Base-by-base conservation (phyloP, 2,113 vertebrate species). In the Cathartes aura region DNA sequence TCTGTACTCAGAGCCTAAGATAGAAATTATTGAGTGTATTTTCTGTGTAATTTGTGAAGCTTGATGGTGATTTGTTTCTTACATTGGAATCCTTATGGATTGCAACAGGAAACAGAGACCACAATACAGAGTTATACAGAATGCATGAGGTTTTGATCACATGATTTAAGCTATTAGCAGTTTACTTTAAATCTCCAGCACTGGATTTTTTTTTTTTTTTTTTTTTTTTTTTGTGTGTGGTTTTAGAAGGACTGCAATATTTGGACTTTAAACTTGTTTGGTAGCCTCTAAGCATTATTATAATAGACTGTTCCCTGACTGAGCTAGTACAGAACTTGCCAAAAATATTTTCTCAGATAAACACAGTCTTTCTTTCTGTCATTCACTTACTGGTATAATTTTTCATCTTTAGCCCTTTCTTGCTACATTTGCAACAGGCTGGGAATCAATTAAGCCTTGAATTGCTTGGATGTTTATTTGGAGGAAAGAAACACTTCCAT, bases 391-490 rank as follows among this genome's bases (percentile, higher is more conserved):
- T 38, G 29, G n/a, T 47, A 3, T 48, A 75, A 67, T 88, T 95
- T 87, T 72, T 92, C 27, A 75, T 93, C 71, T 92, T 91, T 24
- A 85, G 87, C 23, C 38, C 71, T 89, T 89, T 91, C 80, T 85
- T 82, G 21, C 48, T 80, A 42, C 24, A 48, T 70, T 92, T 91
- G 60, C 45, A 82, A 72, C 48, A 85, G 58, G 2, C 73, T 90
- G 48, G 47, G 66, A 89, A 81, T 93, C 93, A 85, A 42, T 84
- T 66, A 80, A 72, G 52, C 34, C 45, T 90, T 47, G 58, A 89
- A 85, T 82, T 89, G 60, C 84, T 43, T 87, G 64, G 45, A 56
- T 91, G 71, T 89, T 96, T 96, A 75, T 90, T 95, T 56, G 59
- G 62, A 83, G 56, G 64, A 76, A 82, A 96, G n/a, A 94, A 62